Conservation (phyloP, 2,113 vertebrate genomes). For the Trematomus loennbergii region DNA sequence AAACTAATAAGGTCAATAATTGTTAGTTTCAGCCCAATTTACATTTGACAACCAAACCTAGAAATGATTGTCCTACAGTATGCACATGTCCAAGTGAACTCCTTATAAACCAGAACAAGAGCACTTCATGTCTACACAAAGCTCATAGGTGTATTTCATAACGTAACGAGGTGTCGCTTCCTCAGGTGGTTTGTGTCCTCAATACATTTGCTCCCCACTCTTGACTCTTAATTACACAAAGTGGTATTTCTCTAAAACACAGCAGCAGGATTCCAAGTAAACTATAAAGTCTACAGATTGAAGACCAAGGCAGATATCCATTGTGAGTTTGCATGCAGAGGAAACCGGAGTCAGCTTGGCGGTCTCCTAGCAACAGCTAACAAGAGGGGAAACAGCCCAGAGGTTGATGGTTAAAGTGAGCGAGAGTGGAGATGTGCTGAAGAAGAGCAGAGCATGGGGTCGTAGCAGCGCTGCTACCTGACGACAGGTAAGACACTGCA, state of each 20-base stretch:
- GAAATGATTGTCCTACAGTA: constrained; percentile 4
- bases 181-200: neutral
- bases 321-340: constrained; percentile 36
- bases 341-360: constrained; percentile 62
- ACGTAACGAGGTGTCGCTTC: neutral
- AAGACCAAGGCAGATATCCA: constrained; percentile 2
- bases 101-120: neutral
- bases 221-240: neutral
- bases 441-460: constrained; percentile 12
- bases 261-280: neutral
- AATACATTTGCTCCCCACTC: neutral
- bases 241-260: neutral
- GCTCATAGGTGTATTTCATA: neutral
- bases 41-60: neutral
- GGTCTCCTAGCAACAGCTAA: constrained; percentile 79
- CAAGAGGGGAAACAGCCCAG: constrained; percentile 18
- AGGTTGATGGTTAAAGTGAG: constrained; percentile 20
- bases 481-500: constrained; percentile 71
- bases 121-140: neutral
- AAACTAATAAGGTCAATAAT: neutral
- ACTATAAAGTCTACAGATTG: neutral
- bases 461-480: constrained; percentile 21
- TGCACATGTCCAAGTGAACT: neutral
- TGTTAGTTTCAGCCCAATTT: neutral
- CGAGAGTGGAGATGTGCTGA: constrained; percentile 3